These are phyloP conservation scores for Archaeoteleia sp. DNA, from an alignment of 2,888 invertebrate genomes.

Conservation along the genomic window DNA sequence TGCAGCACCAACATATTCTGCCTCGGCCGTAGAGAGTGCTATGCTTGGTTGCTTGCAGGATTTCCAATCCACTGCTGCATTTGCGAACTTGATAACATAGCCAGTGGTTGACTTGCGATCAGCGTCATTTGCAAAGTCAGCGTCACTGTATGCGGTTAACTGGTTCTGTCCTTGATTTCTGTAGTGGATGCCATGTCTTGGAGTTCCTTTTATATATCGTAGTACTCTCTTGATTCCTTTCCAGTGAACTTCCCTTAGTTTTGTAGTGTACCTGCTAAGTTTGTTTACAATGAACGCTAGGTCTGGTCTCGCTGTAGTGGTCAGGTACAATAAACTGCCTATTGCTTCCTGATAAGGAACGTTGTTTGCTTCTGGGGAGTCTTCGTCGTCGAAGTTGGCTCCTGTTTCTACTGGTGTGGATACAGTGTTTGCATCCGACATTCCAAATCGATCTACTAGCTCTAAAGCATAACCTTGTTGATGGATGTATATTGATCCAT, in stretches of 20 bases:
- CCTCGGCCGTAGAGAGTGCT: constrained; percentile 19
- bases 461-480: too few species aligned
- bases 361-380: not conserved
- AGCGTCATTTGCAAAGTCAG: constrained; percentile 21
- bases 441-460: not conserved
- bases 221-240: constrained; percentile 9
- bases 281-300: constrained; percentile 18
- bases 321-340: constrained; percentile 29
- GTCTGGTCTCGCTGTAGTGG: constrained; percentile 20
- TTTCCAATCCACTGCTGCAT: constrained; percentile 19
- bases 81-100: constrained; percentile 5
- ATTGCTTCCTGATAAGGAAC: constrained; percentile 29
- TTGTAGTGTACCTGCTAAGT: constrained; percentile 11
- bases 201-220: constrained; percentile 2
- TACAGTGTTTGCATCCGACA: constrained; percentile 6
- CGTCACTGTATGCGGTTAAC: constrained; percentile 18
- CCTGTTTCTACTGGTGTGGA: constrained; percentile 19
- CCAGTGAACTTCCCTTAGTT: constrained; percentile 23
- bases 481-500: too few species aligned
- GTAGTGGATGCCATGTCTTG: constrained; percentile 6
- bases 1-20: constrained; percentile 23
- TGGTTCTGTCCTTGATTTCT: not conserved
- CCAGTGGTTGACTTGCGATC: constrained; percentile 17
- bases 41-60: constrained; percentile 15
- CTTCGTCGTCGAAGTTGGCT: constrained; percentile 4